Percentiles rank a stretch among this genome's conserved stretches.
These are phyloP conservation scores for Naso thynnoides DNA, from an alignment of 2,797 vertebrate species.

Conservation along the genomic window DNA sequence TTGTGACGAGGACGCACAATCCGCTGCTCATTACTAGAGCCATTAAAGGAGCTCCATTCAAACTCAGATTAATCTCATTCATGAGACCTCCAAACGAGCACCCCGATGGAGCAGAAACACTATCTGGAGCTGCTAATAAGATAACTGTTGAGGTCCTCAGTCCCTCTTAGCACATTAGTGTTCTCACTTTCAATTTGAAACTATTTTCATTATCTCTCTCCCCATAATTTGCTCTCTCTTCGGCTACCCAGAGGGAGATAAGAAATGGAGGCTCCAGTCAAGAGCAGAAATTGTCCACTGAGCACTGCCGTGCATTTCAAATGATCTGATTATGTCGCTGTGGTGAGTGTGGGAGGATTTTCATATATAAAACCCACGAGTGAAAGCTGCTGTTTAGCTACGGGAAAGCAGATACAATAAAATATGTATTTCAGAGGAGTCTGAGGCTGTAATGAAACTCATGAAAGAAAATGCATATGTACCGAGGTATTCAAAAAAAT, in stretches of 20 bases:
- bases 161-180: slow-evolving; percentile 86
- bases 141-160: slow-evolving; percentile 83
- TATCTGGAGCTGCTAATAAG: slow-evolving; percentile 87
- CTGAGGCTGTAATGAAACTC: slow-evolving; percentile 59
- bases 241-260: slow-evolving; percentile 81
- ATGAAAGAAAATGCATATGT: slow-evolving; percentile 34
- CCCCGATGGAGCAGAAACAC: slow-evolving; percentile 79
- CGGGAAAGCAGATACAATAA: slow-evolving; percentile 64
- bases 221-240: slow-evolving; percentile 83
- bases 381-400: slow-evolving; percentile 68
- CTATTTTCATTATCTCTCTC: slow-evolving; percentile 86
- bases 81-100: slow-evolving; percentile 76
- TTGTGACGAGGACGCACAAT: slow-evolving; percentile 67
- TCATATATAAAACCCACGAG: slow-evolving; percentile 69
- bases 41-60: slow-evolving; percentile 82
- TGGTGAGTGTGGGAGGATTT: slow-evolving; percentile 65
- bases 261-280: slow-evolving; percentile 81
- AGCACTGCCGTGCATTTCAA: slow-evolving; percentile 77
- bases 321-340: slow-evolving; percentile 80
- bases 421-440: slow-evolving; percentile 57
- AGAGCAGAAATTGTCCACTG: slow-evolving; percentile 80
- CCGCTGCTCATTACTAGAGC: slow-evolving; percentile 80
- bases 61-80: slow-evolving; percentile 84
- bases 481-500: slow-evolving; percentile 10
- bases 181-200: slow-evolving; percentile 87